Evolutionary conservation across 2,888 invertebrate genomes (phyloP).

Genomic region (Dasysyrphus tricinctus): DNA sequence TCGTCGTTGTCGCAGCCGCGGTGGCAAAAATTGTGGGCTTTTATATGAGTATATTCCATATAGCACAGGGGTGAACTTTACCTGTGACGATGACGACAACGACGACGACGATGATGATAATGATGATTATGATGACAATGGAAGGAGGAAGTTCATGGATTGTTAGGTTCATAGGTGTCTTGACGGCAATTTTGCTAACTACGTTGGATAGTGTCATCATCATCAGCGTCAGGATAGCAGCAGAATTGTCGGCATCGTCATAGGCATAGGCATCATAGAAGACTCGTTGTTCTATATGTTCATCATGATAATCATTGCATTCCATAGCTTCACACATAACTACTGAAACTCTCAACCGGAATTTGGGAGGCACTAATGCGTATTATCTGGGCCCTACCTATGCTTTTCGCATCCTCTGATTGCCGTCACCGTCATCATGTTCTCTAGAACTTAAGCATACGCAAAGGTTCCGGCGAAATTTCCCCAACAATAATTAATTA

Average conservation of each 20-base stretch:
- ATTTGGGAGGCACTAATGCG: slow-evolving; percentile 69
- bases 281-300: neutral
- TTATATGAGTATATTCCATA: neutral
- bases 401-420: neutral
- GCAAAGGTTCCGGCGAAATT: slow-evolving; percentile 60
- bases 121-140: slow-evolving; percentile 3
- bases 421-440: neutral
- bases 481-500: slow-evolving; percentile 77
- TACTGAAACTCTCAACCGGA: slow-evolving; percentile 56
- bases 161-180: slow-evolving; percentile 70
- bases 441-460: slow-evolving; percentile 39
- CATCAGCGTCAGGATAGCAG: slow-evolving; percentile 23
- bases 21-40: slow-evolving; percentile 42
- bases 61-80: slow-evolving; percentile 32
- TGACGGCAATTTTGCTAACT: slow-evolving; percentile 69
- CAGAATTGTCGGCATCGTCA: slow-evolving; percentile 6
- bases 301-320: slow-evolving; percentile 47
- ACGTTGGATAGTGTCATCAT: slow-evolving; percentile 61
- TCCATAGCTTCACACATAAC: slow-evolving; percentile 38
- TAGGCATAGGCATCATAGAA: neutral
- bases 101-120: neutral
- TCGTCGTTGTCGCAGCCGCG: slow-evolving; percentile 20
- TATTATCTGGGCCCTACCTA: slow-evolving; percentile 44
- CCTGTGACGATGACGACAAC: neutral
- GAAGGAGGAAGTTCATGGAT: slow-evolving; percentile 51